Evolutionary conservation across 2,113 vertebrate genomes (phyloP).

Genomic region (Cheirogaleus medius): DNA sequence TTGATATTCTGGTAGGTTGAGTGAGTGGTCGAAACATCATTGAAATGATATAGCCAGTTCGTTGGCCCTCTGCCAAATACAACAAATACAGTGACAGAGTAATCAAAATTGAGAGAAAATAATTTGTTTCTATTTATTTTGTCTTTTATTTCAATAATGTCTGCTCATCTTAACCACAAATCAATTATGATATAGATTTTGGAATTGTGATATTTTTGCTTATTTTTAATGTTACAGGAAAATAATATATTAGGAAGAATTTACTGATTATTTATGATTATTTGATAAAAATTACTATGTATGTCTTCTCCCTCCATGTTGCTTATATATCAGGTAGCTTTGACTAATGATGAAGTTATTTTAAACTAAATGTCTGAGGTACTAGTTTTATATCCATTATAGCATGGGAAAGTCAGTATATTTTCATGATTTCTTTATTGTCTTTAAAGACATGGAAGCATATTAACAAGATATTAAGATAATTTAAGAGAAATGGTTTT

Average conservation of each 20-base stretch:
- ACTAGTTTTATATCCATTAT: neutral
- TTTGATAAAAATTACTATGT: conserved; percentile 16
- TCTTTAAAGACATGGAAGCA: neutral
- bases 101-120: neutral
- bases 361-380: neutral
- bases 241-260: neutral
- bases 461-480: neutral
- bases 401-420: neutral
- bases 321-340: neutral
- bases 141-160: conserved; percentile 1
- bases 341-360: neutral
- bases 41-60: neutral
- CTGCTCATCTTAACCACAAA: neutral
- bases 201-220: neutral
- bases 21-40: neutral
- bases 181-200: neutral
- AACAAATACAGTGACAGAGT: neutral
- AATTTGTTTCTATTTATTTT: conserved; percentile 28
- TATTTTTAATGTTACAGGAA: neutral
- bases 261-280: neutral
- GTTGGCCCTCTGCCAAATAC: neutral
- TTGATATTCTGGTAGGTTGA: neutral
- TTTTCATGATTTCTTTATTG: neutral
- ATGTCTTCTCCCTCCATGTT: neutral
- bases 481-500: neutral